Evolutionary conservation across 2,888 invertebrate species (phyloP).

Genomic region (Tanypteryx hageni): DNA sequence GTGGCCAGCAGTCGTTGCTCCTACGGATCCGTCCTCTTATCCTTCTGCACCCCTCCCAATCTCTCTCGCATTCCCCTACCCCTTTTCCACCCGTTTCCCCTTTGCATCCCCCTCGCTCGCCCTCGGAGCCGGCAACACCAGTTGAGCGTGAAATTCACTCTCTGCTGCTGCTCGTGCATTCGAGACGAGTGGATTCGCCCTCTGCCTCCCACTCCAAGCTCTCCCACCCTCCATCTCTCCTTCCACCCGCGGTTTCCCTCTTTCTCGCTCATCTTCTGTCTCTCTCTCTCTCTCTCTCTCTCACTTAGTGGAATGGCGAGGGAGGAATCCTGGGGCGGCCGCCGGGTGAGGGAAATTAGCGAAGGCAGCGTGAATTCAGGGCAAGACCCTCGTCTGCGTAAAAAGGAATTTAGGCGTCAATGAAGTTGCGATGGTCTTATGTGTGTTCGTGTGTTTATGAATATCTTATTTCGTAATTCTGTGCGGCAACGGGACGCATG

Average conservation of each 20-base stretch:
- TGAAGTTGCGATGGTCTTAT: no score
- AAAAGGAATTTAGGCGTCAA: no score
- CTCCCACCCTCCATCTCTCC: background rate
- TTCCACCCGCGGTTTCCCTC: background rate
- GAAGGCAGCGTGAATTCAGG: background rate
- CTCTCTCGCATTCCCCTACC: background rate
- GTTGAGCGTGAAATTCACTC: slow-evolving; percentile 28
- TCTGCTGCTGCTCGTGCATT: slow-evolving; percentile 5
- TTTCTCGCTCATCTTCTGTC: background rate
- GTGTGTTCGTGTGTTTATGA: no score
- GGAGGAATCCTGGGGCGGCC: background rate
- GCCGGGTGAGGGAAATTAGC: background rate
- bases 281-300: background rate
- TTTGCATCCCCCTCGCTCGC: background rate
- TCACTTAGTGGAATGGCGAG: background rate
- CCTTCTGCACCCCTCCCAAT: background rate
- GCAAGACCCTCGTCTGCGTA: no score
- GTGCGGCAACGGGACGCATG: no score
- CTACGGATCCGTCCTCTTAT: background rate
- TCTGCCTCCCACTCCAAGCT: background rate
- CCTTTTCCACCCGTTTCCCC: background rate
- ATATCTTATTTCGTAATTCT: no score
- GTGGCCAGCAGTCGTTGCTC: background rate
- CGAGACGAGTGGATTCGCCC: background rate
- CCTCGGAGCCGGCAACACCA: background rate